Conservation (phyloP, 64 coral and sea anemone genomes). For the Catalaphyllia jardinei region DNA sequence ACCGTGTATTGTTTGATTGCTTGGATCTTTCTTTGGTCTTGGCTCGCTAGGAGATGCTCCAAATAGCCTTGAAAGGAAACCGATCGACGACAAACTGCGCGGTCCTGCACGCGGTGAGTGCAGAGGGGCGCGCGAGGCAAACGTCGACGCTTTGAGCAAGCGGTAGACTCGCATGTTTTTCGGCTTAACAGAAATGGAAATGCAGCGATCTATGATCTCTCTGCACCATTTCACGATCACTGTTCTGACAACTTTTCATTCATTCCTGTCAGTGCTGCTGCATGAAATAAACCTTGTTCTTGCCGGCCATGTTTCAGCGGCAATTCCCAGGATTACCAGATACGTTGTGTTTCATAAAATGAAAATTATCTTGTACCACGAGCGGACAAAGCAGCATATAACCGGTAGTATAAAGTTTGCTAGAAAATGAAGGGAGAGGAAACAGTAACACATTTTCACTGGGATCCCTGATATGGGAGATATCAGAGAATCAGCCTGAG, state of each 20-base stretch:
- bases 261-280: background rate
- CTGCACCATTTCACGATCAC: background rate
- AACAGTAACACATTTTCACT: too few relatives aligned
- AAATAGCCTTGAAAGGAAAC: constrained; percentile 49
- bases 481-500: too few relatives aligned
- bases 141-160: background rate
- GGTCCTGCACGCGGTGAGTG: background rate
- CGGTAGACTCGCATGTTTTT: constrained; percentile 13
- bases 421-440: too few relatives aligned
- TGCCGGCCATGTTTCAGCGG: background rate
- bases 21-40: constrained; percentile 10
- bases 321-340: background rate
- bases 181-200: background rate
- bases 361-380: background rate
- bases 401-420: too few relatives aligned
- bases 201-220: background rate
- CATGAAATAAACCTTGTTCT: too few relatives aligned
- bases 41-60: constrained; percentile 20
- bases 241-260: background rate
- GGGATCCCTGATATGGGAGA: too few relatives aligned
- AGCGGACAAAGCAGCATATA: too few relatives aligned
- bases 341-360: background rate
- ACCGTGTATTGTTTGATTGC: constrained; percentile 38
- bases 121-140: background rate
- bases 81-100: background rate